Percentiles rank a stretch among this genome's conserved stretches.
Evolutionary conservation across 2,797 vertebrate genomes (phyloP).

Genomic region (Sebastes minor): DNA sequence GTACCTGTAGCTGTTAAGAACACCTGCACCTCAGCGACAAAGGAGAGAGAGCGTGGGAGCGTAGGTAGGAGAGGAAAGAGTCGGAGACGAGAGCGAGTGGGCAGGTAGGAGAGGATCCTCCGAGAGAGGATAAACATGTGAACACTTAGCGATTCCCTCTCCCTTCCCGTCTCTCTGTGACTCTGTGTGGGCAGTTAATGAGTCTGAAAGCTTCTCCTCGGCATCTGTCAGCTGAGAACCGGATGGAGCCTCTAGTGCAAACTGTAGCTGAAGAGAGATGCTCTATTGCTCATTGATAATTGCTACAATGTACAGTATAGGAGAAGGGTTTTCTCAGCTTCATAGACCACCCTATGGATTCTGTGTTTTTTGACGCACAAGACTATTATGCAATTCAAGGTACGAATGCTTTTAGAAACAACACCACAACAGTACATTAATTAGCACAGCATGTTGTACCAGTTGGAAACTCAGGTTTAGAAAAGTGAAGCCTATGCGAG

Average conservation of each 20-base stretch:
- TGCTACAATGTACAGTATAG: conserved; percentile 32
- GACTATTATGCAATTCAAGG: neutral
- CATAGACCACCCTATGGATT: neutral
- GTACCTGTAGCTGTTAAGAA: conserved; percentile 39
- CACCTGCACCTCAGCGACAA: conserved; percentile 55
- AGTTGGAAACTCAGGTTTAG: too few relatives aligned
- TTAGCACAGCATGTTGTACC: neutral
- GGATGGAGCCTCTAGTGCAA: conserved; percentile 52
- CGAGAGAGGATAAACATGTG: conserved; percentile 76
- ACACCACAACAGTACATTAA: neutral
- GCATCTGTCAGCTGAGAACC: conserved; percentile 68
- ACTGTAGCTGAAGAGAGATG: conserved; percentile 44
- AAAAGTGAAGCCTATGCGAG: too few relatives aligned
- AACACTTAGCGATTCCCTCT: conserved; percentile 65
- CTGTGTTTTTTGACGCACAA: neutral
- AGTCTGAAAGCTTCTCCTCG: conserved; percentile 75
- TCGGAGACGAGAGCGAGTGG: conserved; percentile 62
- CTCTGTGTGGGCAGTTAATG: conserved; percentile 78
- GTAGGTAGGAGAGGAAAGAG: conserved; percentile 68
- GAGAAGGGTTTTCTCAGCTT: neutral
- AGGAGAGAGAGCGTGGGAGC: conserved; percentile 56
- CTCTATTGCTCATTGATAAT: conserved; percentile 61
- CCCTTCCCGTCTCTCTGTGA: conserved; percentile 57
- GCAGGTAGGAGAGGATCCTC: conserved; percentile 70
- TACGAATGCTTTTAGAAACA: neutral